These are phyloP conservation scores for Pectinophora gossypiella DNA, from an alignment of 1,140 invertebrate species.

Conservation along the genomic window DNA sequence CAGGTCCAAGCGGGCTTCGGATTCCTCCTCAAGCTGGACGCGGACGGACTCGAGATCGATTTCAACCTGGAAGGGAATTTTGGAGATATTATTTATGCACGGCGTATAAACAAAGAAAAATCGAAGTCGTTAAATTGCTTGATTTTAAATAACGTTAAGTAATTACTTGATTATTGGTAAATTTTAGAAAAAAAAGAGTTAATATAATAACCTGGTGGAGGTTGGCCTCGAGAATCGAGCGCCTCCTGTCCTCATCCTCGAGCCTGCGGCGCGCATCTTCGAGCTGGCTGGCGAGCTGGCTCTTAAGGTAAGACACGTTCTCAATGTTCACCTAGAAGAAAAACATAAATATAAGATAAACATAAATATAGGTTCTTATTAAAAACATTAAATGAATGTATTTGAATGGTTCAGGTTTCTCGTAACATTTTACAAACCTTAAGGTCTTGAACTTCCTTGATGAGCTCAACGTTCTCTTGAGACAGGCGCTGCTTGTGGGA, in stretches of 20 bases:
- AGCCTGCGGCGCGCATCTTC: conserved; percentile 94
- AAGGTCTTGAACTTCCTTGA: conserved; percentile 95
- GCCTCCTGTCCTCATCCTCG: conserved; percentile 96
- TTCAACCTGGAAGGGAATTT: no score
- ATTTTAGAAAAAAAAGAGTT: background rate
- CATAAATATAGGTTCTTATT: background rate
- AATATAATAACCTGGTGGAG: conserved; percentile 83
- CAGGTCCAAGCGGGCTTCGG: conserved; percentile 94
- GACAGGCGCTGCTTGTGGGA: conserved; percentile 91
- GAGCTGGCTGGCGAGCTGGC: conserved; percentile 90
- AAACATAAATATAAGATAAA: background rate
- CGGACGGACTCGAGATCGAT: conserved; percentile 94
- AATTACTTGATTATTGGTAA: no score
- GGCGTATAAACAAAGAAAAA: no score
- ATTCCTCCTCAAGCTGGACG: conserved; percentile 96
- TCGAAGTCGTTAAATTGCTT: no score
- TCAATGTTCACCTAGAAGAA: conserved; percentile 87
- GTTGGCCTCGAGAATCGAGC: conserved; percentile 89
- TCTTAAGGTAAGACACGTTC: conserved; percentile 92
- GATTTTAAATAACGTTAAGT: no score
- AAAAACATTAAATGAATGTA: background rate
- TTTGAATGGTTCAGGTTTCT: background rate
- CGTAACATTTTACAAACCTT: conserved; percentile 84
- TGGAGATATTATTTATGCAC: no score
- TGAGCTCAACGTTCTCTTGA: conserved; percentile 95